Evolutionary conservation across 2,888 invertebrate genomes (phyloP), one percentile per base, ranked within the genome.

Genomic region (Apodemia mormo): DNA sequence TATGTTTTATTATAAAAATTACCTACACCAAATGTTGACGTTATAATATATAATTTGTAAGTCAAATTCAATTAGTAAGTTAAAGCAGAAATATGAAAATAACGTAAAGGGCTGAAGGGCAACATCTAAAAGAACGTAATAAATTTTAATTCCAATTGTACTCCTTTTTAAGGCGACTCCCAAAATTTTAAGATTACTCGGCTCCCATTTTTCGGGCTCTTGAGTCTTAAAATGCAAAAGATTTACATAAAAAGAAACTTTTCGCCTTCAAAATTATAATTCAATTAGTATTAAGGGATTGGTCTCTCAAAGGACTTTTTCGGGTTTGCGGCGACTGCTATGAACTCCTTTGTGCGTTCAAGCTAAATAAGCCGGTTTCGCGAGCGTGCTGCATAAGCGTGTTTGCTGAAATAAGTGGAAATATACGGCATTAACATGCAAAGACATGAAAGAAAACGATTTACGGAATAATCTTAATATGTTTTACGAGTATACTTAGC

Each of bases 281-380:
- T 92, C 92, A 92, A 93, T 93, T 92, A 93, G 93, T 90, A 89
- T 93, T 92, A 92, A 90, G 89, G 92, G 90, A 90, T 91, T 90
- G 91, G 86, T 81, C 81, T 81, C 85, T 88, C 90, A 90, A 91
- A 90, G 88, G 90, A 85, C 77, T 90, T 91, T 92, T 92, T 91
- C 86, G 89, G 91, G 90, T 90, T 86, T 82, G 85, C 76, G 81
- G 87, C 78, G 81, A 80, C 80, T 81, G 87, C 85, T 86, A 84
- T 85, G 81, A 83, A 80, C 82, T 82, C 87, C 89, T 92, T 92
- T 92, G 91, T 92, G 90, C 87, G 84, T 79, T 87, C 84, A 80
- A 90, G 87, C 90, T 89, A 83, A 89, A 88, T 90, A 90, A 92
- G 87, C 85, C 84, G 85, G 83, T 86, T 85, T 82, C 81, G 82